Evolutionary conservation across 2,113 vertebrate species (phyloP), one percentile per base, ranked within the genome.

Genomic region (Martes martes): DNA sequence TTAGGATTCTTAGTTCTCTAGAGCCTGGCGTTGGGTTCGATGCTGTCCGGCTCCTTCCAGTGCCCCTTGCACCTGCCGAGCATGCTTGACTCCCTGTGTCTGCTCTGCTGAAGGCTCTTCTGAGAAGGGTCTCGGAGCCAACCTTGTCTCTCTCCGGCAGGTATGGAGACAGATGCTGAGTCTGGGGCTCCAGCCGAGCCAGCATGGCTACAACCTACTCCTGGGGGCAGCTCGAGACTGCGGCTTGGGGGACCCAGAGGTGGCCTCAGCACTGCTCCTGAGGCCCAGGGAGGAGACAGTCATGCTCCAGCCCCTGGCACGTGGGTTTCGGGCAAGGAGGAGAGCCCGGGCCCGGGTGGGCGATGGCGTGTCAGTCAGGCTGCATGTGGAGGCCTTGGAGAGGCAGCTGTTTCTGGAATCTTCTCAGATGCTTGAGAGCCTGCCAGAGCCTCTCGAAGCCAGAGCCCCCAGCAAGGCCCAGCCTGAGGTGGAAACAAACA

Each of bases 161-260:
- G 98, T 99, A 73, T 99, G 99, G 99, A 99, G 98, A 10, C 99
- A 99, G 97, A 99, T 99, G 99, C 94, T 99, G 15, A 98, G 28
- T 1, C 98, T 99, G n/a, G 99, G 99, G 47, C 98, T 99, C 82
- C 98, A 97, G 93, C 99, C 99, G 0, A 97, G 99, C 85, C 96
- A 74, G 6, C 98, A 99, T 74, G 98, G 96, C 84, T 99, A 99
- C 95, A 99, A 99, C 97, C 85, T 99, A 95, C 98, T 99, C 80
- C 97, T 99, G 80, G 98, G 98, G 0, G 99, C 99, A 0, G 99
- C 99, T 2, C 99, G 99, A 89, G 99, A 99, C 97, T 99, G 99
- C 65, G 99, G 99, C 55, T 98, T 99, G 0, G 99, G 99, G 0
- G 97, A 99, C 79, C 98, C 98, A 0, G 88, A 78, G 0, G 6